Conservation (phyloP, 1,140 invertebrate genomes). For the Arctopsyche grandis region DNA sequence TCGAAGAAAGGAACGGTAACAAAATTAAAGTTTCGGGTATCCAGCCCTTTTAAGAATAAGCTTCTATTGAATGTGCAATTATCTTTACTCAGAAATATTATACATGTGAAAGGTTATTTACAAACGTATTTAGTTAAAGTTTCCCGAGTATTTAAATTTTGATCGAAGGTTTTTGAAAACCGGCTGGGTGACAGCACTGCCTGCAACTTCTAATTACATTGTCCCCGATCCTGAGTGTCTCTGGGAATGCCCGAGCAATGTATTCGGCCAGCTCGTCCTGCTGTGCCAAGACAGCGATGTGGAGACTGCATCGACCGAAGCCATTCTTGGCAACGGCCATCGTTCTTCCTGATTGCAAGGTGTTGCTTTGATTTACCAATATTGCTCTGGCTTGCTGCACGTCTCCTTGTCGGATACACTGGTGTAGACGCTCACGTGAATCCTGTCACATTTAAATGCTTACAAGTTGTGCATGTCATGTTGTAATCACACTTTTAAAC, state of each 20-base stretch:
- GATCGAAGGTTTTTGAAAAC: too few species aligned
- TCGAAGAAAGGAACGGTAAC: too few species aligned
- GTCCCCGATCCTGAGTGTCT: conserved; percentile 80
- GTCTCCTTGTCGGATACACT: conserved; percentile 76
- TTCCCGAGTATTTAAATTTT: too few species aligned
- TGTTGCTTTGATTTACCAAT: conserved; percentile 66
- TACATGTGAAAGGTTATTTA: too few species aligned
- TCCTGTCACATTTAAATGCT: conserved; percentile 65
- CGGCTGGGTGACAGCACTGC: too few species aligned
- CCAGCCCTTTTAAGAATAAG: too few species aligned
- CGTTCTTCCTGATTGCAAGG: conserved; percentile 63
- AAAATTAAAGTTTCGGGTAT: too few species aligned
- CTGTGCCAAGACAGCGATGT: conserved; percentile 84
- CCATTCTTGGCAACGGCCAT: conserved; percentile 81
- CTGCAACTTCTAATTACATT: conserved; percentile 83
- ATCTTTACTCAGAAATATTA: too few species aligned
- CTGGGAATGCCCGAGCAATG: conserved; percentile 77
- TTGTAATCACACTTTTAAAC: background rate
- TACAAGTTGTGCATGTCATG: too few species aligned
- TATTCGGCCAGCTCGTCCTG: conserved; percentile 80
- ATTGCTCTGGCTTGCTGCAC: conserved; percentile 69
- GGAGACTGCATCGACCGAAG: conserved; percentile 76
- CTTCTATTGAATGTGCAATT: too few species aligned
- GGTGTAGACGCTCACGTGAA: conserved; percentile 79
- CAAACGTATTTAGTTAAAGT: too few species aligned